Conservation (phyloP, 2,888 invertebrate genomes). For the Iphiclides podalirius region DNA sequence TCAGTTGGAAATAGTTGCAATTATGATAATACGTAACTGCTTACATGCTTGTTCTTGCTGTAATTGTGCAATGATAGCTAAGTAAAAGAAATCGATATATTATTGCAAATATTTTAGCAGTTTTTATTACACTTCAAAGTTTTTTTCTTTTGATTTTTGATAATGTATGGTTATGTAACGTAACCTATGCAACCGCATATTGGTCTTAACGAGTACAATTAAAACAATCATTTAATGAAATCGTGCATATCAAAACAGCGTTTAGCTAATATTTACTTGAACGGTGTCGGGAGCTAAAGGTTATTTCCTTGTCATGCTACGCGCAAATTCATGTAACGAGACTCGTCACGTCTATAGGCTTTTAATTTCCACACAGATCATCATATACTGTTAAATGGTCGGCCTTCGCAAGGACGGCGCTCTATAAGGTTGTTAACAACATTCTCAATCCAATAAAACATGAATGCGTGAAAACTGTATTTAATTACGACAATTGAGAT, state of each 20-base stretch:
- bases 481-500: slow-evolving; percentile 14
- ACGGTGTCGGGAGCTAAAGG: slow-evolving; percentile 68
- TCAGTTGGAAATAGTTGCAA: slow-evolving; percentile 15
- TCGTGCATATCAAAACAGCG: slow-evolving; percentile 66
- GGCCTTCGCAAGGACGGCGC: slow-evolving; percentile 70
- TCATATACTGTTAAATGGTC: slow-evolving; percentile 47
- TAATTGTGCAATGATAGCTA: background rate
- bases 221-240: slow-evolving; percentile 36
- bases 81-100: background rate
- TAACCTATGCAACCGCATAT: background rate
- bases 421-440: slow-evolving; percentile 46
- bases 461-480: slow-evolving; percentile 32
- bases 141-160: background rate
- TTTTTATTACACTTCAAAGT: no score
- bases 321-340: slow-evolving; percentile 57
- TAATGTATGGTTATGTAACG: slow-evolving; percentile 10
- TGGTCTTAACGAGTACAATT: slow-evolving; percentile 22
- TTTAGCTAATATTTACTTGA: slow-evolving; percentile 66
- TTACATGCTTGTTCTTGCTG: slow-evolving; percentile 5
- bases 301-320: slow-evolving; percentile 67
- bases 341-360: slow-evolving; percentile 50
- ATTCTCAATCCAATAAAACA: slow-evolving; percentile 40
- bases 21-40: slow-evolving; percentile 15
- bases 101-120: slow-evolving; percentile 2
- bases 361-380: slow-evolving; percentile 49